phyloP scores from a whole-genome alignment of 2,888 invertebrate genomes.

The Ectropis crepuscularia region DNA sequence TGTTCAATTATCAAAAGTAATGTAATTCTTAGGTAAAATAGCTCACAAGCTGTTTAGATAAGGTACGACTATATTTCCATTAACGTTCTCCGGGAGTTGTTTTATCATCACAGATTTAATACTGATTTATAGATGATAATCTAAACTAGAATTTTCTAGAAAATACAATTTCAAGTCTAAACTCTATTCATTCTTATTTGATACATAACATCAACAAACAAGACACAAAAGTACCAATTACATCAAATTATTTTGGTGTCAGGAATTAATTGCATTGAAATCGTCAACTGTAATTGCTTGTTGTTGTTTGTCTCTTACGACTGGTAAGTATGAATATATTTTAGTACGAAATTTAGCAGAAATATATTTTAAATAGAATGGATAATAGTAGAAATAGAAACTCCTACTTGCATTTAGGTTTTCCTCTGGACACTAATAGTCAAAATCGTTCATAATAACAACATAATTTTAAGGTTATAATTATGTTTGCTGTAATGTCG shows the following conservation, averaged over 20 bases:
- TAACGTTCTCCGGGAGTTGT: slow-evolving; percentile 25
- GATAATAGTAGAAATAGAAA: slow-evolving; percentile 61
- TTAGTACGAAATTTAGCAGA: too few species aligned
- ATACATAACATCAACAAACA: too few species aligned
- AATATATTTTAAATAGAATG: slow-evolving; percentile 53
- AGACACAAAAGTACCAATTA: too few species aligned
- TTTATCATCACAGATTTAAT: slow-evolving; percentile 25
- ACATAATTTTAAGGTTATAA: slow-evolving; percentile 56
- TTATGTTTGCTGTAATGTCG: slow-evolving; percentile 47
- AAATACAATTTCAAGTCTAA: slow-evolving; percentile 2
- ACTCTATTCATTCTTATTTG: neutral
- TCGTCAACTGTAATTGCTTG: neutral
- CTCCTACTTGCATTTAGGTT: slow-evolving; percentile 73
- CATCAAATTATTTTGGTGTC: too few species aligned
- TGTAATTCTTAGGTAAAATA: slow-evolving; percentile 50
- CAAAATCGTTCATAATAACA: slow-evolving; percentile 55
- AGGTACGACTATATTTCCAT: slow-evolving; percentile 48
- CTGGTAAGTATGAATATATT: slow-evolving; percentile 59
- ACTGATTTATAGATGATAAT: neutral
- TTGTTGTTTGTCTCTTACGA: neutral
- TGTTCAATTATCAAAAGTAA: slow-evolving; percentile 48
- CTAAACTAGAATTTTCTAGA: slow-evolving; percentile 30
- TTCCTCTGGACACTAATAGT: slow-evolving; percentile 53
- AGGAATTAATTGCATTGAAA: too few species aligned
- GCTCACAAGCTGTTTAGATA: slow-evolving; percentile 50